Conservation (phyloP, 1,140 invertebrate genomes). For the Mylabris phalerata region DNA sequence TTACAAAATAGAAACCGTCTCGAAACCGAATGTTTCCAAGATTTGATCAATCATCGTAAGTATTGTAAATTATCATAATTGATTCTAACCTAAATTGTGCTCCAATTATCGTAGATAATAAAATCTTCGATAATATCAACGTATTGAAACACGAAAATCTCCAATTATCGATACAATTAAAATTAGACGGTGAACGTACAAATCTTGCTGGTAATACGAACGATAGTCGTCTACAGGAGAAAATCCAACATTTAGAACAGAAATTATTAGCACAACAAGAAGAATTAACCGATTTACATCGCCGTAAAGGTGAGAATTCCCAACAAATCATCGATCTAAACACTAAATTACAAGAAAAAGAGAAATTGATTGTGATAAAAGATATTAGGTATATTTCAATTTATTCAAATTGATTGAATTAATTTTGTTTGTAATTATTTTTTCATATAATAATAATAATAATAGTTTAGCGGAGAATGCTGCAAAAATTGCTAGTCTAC, state of each 20-base stretch:
- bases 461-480: slow-evolving; percentile 66
- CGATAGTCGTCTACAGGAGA: slow-evolving; percentile 38
- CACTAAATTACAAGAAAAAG: slow-evolving; percentile 76
- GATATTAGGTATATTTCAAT: slow-evolving; percentile 56
- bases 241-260: slow-evolving; percentile 67
- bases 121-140: slow-evolving; percentile 75
- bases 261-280: slow-evolving; percentile 82
- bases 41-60: slow-evolving; percentile 58
- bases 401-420: slow-evolving; percentile 23
- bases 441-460: slow-evolving; percentile 22
- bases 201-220: slow-evolving; percentile 16
- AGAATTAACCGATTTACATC: slow-evolving; percentile 84
- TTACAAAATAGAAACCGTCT: slow-evolving; percentile 51
- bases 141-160: slow-evolving; percentile 73
- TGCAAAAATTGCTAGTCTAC: slow-evolving; percentile 55
- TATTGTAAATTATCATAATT: slow-evolving; percentile 2
- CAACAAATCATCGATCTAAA: slow-evolving; percentile 90
- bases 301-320: slow-evolving; percentile 82
- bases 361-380: slow-evolving; percentile 65
- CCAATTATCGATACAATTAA: slow-evolving; percentile 70
- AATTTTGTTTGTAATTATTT: background rate
- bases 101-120: slow-evolving; percentile 59
- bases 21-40: slow-evolving; percentile 53
- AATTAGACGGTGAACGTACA: slow-evolving; percentile 45
- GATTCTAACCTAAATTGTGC: slow-evolving; percentile 13